Conservation (phyloP, 2,797 vertebrate genomes). For the Sebastes nivosus region DNA sequence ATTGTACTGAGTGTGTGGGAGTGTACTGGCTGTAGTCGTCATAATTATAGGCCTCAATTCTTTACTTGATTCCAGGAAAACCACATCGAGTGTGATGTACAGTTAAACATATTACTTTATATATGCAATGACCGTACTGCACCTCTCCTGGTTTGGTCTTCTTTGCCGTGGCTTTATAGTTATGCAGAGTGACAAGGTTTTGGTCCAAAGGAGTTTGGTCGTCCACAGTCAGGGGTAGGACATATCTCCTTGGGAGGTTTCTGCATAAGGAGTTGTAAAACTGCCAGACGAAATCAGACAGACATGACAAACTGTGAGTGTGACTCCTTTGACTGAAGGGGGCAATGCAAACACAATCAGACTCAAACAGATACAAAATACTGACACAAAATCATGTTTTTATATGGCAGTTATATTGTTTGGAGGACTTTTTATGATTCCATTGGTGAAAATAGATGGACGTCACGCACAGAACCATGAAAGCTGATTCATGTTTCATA, state of each 20-base stretch:
- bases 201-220: slow-evolving; percentile 75
- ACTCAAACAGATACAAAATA: slow-evolving; percentile 2
- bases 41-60: slow-evolving; percentile 48
- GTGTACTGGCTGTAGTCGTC: slow-evolving; percentile 42
- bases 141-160: slow-evolving; percentile 85
- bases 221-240: slow-evolving; percentile 86
- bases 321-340: slow-evolving; percentile 30
- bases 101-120: slow-evolving; percentile 22
- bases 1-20: slow-evolving; percentile 55
- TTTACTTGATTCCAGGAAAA: slow-evolving; percentile 31
- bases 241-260: slow-evolving; percentile 89
- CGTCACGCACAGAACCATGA: neutral
- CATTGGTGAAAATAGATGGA: neutral
- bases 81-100: neutral
- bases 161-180: slow-evolving; percentile 84
- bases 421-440: neutral
- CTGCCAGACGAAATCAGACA: slow-evolving; percentile 71
- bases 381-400: neutral
- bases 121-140: neutral
- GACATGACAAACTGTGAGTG: neutral
- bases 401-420: neutral
- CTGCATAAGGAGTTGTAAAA: slow-evolving; percentile 81
- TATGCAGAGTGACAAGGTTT: slow-evolving; percentile 84
- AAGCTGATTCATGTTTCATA: neutral
- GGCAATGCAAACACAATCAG: slow-evolving; percentile 5